phyloP scores from a whole-genome alignment of 2,113 vertebrate species.

The Atlantisia rogersi region DNA sequence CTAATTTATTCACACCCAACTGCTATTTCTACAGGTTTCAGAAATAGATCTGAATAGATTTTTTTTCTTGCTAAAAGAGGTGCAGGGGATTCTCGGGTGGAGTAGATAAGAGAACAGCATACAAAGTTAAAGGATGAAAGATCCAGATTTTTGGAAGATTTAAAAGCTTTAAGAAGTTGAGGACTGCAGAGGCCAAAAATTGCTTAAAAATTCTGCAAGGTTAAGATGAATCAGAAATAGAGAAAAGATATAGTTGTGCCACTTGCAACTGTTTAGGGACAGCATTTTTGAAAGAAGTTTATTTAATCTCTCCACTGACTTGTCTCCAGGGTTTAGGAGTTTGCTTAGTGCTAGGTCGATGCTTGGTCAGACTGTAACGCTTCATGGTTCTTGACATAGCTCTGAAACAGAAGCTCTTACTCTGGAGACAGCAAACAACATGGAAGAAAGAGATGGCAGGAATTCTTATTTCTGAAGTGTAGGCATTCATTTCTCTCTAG shows the following conservation, averaged over 20 bases:
- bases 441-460: constrained; percentile 27
- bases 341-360: constrained; percentile 60
- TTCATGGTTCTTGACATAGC: constrained; percentile 62
- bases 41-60: neutral
- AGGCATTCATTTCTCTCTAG: neutral
- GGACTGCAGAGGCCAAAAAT: neutral
- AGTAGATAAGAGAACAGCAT: neutral
- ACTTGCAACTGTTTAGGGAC: neutral
- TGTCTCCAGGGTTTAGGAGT: constrained; percentile 55
- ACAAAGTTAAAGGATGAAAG: neutral
- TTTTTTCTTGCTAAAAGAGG: neutral
- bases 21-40: neutral
- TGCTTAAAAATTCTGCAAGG: neutral
- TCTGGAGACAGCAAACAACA: constrained; percentile 45
- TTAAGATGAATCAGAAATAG: neutral
- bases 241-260: neutral
- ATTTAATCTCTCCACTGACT: constrained; percentile 35
- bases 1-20: neutral
- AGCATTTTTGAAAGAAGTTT: neutral
- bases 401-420: constrained; percentile 73
- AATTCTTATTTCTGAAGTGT: neutral
- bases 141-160: neutral
- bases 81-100: neutral
- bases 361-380: constrained; percentile 67
- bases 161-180: neutral